A percentile compares a stretch with the other conserved stretches of the same genome.
Conservation (phyloP, 2,113 vertebrate genomes). For the Bagarius yarrelli region DNA sequence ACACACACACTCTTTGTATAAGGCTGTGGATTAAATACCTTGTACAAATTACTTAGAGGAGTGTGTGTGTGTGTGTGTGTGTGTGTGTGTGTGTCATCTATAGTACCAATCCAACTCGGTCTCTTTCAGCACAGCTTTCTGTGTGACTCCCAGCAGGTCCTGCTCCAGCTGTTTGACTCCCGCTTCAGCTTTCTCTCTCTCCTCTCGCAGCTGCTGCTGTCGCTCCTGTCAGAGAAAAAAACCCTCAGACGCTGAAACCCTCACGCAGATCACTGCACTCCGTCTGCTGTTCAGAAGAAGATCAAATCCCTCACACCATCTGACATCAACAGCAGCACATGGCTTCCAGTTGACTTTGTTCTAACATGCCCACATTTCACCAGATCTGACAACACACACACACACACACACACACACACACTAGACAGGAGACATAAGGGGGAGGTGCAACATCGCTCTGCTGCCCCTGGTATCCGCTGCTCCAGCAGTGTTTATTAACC, state of each 20-base stretch:
- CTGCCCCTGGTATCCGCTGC: background rate
- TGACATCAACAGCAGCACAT: slow-evolving; percentile 76
- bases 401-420: background rate
- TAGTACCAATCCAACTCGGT: slow-evolving; percentile 88
- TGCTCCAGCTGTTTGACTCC: slow-evolving; percentile 81
- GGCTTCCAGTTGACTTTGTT: slow-evolving; percentile 32
- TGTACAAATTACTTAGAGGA: too few species aligned
- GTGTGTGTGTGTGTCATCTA: slow-evolving; percentile 45
- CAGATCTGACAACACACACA: slow-evolving; percentile 43
- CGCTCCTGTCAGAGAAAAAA: slow-evolving; percentile 70
- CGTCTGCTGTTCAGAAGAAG: slow-evolving; percentile 33
- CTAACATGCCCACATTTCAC: slow-evolving; percentile 20
- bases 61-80: slow-evolving; percentile 6
- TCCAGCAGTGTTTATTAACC: background rate
- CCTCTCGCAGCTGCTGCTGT: slow-evolving; percentile 80
- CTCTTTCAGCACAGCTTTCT: slow-evolving; percentile 91
- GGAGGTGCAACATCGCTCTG: slow-evolving; percentile 64
- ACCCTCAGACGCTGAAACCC: slow-evolving; percentile 24
- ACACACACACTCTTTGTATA: background rate
- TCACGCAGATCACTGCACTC: background rate
- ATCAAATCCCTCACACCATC: slow-evolving; percentile 63
- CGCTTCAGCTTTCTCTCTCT: slow-evolving; percentile 76
- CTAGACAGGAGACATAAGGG: slow-evolving; percentile 61
- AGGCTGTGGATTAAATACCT: too few species aligned
- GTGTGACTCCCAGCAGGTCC: slow-evolving; percentile 86